A percentile compares a stretch with the other conserved stretches of the same genome.
Evolutionary conservation across 1,140 invertebrate genomes (phyloP).

Genomic region (Eufriesea mexicana): DNA sequence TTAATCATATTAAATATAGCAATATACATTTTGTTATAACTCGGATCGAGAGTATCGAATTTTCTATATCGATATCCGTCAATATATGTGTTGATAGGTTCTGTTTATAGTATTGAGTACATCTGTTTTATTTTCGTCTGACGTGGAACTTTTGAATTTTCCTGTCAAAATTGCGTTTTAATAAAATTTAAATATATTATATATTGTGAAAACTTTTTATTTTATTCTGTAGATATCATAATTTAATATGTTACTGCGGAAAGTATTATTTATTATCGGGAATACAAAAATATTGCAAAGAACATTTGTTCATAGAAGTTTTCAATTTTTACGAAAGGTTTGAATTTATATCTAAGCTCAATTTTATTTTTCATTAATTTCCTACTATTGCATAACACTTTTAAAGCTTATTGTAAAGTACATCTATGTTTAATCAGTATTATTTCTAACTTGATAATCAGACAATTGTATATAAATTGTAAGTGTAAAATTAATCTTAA

Average conservation of each 20-base stretch:
- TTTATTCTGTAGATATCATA: background rate
- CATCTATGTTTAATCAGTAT: background rate
- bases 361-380: background rate
- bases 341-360: background rate
- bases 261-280: background rate
- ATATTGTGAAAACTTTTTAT: background rate
- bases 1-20: background rate
- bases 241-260: slow-evolving; percentile 21
- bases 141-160: background rate
- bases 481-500: background rate
- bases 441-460: background rate
- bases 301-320: slow-evolving; percentile 5
- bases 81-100: background rate
- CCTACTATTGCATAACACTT: background rate
- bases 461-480: background rate
- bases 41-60: background rate
- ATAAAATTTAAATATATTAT: background rate
- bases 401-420: background rate
- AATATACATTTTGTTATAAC: background rate
- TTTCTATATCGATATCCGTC: background rate
- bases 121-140: background rate
- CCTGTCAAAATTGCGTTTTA: background rate
- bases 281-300: slow-evolving; percentile 30
- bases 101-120: background rate
- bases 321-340: slow-evolving; percentile 32